Conservation (phyloP, 2,888 invertebrate genomes). For the Cosmia trapezina region DNA sequence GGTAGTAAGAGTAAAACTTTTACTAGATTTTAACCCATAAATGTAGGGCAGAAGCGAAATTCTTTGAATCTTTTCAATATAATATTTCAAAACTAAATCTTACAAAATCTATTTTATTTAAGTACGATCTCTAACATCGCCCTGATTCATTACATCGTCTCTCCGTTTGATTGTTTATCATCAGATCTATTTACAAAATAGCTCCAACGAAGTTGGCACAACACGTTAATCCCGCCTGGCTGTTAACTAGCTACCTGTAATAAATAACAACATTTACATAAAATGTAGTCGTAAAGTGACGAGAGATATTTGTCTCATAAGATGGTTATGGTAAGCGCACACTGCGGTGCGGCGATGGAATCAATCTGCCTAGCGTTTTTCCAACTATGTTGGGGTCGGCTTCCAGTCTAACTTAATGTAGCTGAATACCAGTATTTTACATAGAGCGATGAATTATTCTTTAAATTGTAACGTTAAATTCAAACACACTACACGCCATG, state of each 20-base stretch:
- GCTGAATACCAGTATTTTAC: too few species aligned
- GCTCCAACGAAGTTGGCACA: conserved; percentile 50
- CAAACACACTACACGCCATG: too few species aligned
- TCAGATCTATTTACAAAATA: conserved; percentile 56
- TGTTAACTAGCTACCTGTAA: conserved; percentile 29
- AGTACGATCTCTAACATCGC: not conserved
- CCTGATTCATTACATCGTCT: conserved; percentile 36
- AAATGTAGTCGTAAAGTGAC: conserved; percentile 1
- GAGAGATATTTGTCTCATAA: not conserved
- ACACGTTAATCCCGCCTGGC: conserved; percentile 32
- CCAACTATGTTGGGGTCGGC: too few species aligned
- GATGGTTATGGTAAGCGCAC: too few species aligned
- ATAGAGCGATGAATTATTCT: too few species aligned
- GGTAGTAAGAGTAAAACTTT: too few species aligned
- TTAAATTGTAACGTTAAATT: too few species aligned
- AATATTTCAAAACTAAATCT: not conserved
- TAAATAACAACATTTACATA: conserved; percentile 36
- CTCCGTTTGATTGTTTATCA: conserved; percentile 38
- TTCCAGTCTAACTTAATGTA: too few species aligned
- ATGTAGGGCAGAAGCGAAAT: not conserved
- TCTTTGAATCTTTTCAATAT: not conserved
- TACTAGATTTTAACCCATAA: too few species aligned
- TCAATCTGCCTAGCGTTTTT: too few species aligned
- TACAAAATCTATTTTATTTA: not conserved
- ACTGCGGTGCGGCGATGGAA: too few species aligned